These are phyloP conservation scores for Erebia epiphron DNA, from an alignment of 2,888 invertebrate species.

Conservation along the genomic window DNA sequence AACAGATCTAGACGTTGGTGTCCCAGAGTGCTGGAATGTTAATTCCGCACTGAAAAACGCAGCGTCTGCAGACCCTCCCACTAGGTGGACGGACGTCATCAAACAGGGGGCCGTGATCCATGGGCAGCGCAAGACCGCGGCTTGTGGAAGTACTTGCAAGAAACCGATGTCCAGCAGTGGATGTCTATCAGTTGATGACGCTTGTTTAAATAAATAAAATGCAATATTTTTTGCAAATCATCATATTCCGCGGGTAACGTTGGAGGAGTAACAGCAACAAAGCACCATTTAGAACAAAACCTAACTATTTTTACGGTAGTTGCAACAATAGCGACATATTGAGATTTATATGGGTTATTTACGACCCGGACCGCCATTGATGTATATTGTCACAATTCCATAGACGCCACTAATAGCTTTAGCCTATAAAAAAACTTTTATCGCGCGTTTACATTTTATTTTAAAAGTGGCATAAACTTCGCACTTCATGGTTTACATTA, in stretches of 20 bases:
- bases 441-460: background rate
- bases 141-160: too few relatives aligned
- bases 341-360: slow-evolving; percentile 42
- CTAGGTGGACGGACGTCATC: too few relatives aligned
- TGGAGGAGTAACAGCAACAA: background rate
- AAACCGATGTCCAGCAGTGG: too few relatives aligned
- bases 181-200: too few relatives aligned
- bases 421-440: slow-evolving; percentile 30
- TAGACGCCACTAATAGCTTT: slow-evolving; percentile 27
- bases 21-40: too few relatives aligned
- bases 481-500: background rate
- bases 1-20: too few relatives aligned
- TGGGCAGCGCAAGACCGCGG: too few relatives aligned
- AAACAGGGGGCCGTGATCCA: too few relatives aligned
- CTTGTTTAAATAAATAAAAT: too few relatives aligned
- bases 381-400: slow-evolving; percentile 39
- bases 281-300: background rate
- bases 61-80: too few relatives aligned
- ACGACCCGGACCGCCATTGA: slow-evolving; percentile 31
- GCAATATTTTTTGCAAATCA: background rate
- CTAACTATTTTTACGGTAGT: slow-evolving; percentile 34
- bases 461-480: slow-evolving; percentile 6
- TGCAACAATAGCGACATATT: slow-evolving; percentile 40
- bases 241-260: background rate
- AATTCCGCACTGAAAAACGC: too few relatives aligned